A percentile compares a stretch with the other conserved stretches of the same genome.
Conservation (phyloP, 2,797 vertebrate genomes). For the Pantherophis alleghaniensis region DNA sequence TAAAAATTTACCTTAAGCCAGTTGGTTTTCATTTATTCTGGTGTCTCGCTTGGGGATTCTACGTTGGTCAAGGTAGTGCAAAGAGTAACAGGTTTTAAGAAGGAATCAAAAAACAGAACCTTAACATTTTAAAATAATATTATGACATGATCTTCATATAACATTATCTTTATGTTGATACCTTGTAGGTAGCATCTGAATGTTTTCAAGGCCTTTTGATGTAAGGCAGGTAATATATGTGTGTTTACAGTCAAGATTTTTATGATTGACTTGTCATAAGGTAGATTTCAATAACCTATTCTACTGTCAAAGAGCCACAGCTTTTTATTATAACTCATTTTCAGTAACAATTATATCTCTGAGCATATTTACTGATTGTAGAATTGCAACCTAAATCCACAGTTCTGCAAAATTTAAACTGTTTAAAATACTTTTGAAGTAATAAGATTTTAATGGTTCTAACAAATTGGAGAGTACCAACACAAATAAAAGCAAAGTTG, state of each 20-base stretch:
- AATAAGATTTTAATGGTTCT: not conserved
- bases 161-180: not conserved
- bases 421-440: not conserved
- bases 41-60: not conserved
- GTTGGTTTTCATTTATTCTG: not conserved
- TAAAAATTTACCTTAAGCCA: not conserved
- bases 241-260: not conserved
- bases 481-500: not conserved
- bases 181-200: not conserved
- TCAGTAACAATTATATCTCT: not conserved
- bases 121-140: not conserved
- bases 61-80: not conserved
- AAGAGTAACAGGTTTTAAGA: not conserved
- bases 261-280: not conserved
- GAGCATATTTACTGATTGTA: not conserved
- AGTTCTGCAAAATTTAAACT: not conserved
- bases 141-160: not conserved
- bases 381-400: not conserved
- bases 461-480: not conserved
- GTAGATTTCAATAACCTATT: not conserved
- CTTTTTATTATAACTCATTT: not conserved
- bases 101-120: not conserved
- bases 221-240: not conserved
- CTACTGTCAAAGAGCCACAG: slow-evolving; percentile 1
- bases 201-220: not conserved